Base-by-base conservation (phyloP, 2,113 vertebrate species). In the Leptobrachium leishanense region DNA sequence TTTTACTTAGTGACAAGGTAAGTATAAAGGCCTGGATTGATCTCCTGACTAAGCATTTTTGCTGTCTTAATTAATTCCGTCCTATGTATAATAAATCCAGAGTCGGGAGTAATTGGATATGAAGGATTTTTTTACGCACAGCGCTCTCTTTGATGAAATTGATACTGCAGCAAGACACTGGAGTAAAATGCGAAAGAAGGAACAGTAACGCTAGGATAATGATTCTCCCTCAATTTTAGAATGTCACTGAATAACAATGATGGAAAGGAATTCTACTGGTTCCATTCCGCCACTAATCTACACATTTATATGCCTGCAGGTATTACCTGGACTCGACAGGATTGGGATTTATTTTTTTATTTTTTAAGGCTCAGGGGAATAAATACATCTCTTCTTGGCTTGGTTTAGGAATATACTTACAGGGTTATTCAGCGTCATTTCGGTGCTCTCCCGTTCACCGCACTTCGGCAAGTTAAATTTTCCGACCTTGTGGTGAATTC, bases 31-130 rank as follows among this genome's bases (percentile, higher is more conserved):
- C 6, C 76, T 41, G 84, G 86, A 90, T 86, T 73, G 88, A 89
- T 90, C 2, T 76, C 75, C 82, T 67, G 2, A 6, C 76, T 78
- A 82, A 86, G 88, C 87, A 2, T 81, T 84, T 89, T 90, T 79
- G 74, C 84, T 82, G 72, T 72, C 80, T 59, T 88, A 88, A 88
- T 90, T 88, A 90, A 90, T 90, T 83, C 87, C 42, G 84, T 81
- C 86, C n/a, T 70, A 84, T 71, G 42, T 55, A 59, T 39, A 70
- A 89, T 90, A 87, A 86, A 88, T 89, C 84, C 83, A 39, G 77
- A 83, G 54, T 69, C 10, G 77, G 85, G 55, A 72, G 88, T 87
- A 82, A 86, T 78, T 40, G 73, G 85, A 83, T 85, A 82, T 76
- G 85, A 85, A 11, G n/a, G 31, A 76, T 71, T 73, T 65, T 82